These are phyloP conservation scores for Drosophila bunnanda DNA, from an alignment of 2,888 invertebrate species.

Conservation along the genomic window DNA sequence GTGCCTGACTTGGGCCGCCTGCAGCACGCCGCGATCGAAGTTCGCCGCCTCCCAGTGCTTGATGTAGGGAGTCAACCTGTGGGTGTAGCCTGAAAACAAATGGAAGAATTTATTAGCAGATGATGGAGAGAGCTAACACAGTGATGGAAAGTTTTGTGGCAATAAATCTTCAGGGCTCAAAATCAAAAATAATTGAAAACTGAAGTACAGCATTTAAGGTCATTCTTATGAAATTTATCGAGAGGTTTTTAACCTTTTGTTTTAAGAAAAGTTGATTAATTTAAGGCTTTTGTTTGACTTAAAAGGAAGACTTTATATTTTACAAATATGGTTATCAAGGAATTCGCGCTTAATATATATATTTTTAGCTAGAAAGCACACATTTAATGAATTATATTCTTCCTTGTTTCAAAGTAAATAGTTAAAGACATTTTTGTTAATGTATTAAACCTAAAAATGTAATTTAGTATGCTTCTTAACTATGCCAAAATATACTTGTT, in stretches of 20 bases:
- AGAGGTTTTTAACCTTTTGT: not conserved
- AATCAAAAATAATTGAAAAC: no score
- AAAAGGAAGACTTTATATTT: not conserved
- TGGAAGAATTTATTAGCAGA: not conserved
- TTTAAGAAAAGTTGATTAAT: not conserved
- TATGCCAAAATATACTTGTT: not conserved
- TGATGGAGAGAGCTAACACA: not conserved
- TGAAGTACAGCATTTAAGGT: not conserved
- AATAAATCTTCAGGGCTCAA: not conserved
- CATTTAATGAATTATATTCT: no score
- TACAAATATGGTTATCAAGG: not conserved
- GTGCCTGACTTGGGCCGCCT: conserved; percentile 83
- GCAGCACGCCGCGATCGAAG: conserved; percentile 87
- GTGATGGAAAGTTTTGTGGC: not conserved
- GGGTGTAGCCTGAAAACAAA: conserved; percentile 86
- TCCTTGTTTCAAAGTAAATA: no score
- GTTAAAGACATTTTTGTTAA: not conserved
- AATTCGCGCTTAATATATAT: not conserved
- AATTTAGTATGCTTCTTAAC: no score
- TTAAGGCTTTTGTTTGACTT: not conserved
- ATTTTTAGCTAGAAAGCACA: no score
- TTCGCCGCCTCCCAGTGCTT: conserved; percentile 92
- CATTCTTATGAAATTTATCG: not conserved
- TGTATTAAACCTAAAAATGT: not conserved
- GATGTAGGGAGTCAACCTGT: conserved; percentile 89